phyloP scores from a whole-genome alignment of 2,888 invertebrate genomes.

The Diaprepes abbreviatus region DNA sequence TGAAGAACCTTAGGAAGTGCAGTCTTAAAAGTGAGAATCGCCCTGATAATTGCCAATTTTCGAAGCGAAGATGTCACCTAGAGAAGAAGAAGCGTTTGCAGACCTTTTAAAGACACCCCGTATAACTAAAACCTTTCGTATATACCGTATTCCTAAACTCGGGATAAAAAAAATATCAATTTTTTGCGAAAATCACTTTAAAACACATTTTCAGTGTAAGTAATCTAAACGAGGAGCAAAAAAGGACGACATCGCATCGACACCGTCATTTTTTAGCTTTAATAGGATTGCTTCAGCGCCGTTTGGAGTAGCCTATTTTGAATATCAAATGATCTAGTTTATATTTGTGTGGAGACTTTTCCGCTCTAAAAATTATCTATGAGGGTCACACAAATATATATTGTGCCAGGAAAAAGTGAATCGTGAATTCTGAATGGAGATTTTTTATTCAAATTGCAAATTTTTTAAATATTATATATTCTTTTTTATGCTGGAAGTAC shows the following conservation, averaged over 20 bases:
- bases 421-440: neutral
- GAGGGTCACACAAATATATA: neutral
- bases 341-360: conserved; percentile 23
- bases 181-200: too few relatives aligned
- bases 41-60: too few relatives aligned
- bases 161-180: too few relatives aligned
- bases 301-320: conserved; percentile 23
- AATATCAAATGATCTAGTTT: conserved; percentile 35
- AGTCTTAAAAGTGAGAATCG: too few relatives aligned
- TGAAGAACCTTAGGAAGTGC: too few relatives aligned
- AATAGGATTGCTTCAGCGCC: conserved; percentile 18
- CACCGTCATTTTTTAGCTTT: conserved; percentile 15
- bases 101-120: too few relatives aligned
- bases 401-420: neutral
- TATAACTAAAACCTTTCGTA: too few relatives aligned
- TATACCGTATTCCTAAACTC: too few relatives aligned
- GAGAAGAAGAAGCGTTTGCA: too few relatives aligned
- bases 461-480: too few relatives aligned
- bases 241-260: neutral
- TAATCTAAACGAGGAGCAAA: neutral
- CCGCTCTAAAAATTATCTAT: conserved; percentile 18
- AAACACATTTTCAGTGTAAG: neutral
- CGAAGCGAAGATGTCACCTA: too few relatives aligned
- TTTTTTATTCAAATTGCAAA: neutral
- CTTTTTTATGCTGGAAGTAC: too few relatives aligned